phyloP scores from a whole-genome alignment of 1,140 invertebrate species.

The Drosophila sproati region DNA sequence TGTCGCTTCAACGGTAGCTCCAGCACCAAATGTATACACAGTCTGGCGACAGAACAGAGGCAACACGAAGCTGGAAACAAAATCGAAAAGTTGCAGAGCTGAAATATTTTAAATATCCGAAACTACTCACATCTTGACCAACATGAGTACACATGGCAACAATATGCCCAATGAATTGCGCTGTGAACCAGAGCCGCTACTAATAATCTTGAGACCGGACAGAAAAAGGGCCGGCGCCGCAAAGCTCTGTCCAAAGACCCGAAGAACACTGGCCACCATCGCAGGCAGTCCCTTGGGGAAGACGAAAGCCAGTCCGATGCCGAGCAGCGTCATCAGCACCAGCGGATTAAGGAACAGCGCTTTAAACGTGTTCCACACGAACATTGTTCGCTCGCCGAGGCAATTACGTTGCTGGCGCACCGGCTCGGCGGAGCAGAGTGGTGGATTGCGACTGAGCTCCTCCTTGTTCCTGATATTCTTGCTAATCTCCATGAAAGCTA shows the following conservation, averaged over 20 bases:
- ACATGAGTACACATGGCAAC: slow-evolving; percentile 93
- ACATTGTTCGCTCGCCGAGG: slow-evolving; percentile 79
- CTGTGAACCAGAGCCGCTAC: slow-evolving; percentile 90
- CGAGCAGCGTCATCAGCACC: slow-evolving; percentile 96
- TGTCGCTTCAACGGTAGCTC: slow-evolving; percentile 89
- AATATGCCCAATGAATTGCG: slow-evolving; percentile 84
- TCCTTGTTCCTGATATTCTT: slow-evolving; percentile 85
- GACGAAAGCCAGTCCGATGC: slow-evolving; percentile 93
- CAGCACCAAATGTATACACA: slow-evolving; percentile 90
- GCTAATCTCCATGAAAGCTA: slow-evolving; percentile 95
- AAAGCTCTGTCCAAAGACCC: slow-evolving; percentile 94
- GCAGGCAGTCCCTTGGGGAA: slow-evolving; percentile 92
- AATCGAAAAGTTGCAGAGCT: not conserved
- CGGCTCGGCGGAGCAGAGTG: slow-evolving; percentile 74
- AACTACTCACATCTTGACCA: slow-evolving; percentile 91
- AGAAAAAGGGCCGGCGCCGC: slow-evolving; percentile 95
- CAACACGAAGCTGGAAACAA: slow-evolving; percentile 89
- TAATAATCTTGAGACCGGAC: slow-evolving; percentile 96
- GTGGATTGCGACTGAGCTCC: slow-evolving; percentile 66
- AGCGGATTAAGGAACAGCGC: slow-evolving; percentile 95
- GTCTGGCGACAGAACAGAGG: slow-evolving; percentile 95
- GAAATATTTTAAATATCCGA: not conserved
- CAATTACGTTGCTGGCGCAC: slow-evolving; percentile 64
- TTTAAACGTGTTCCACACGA: slow-evolving; percentile 86
- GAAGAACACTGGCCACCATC: slow-evolving; percentile 90